Evolutionary conservation across 2,888 invertebrate genomes (phyloP).

Genomic region (Polyommatus iphigenia): DNA sequence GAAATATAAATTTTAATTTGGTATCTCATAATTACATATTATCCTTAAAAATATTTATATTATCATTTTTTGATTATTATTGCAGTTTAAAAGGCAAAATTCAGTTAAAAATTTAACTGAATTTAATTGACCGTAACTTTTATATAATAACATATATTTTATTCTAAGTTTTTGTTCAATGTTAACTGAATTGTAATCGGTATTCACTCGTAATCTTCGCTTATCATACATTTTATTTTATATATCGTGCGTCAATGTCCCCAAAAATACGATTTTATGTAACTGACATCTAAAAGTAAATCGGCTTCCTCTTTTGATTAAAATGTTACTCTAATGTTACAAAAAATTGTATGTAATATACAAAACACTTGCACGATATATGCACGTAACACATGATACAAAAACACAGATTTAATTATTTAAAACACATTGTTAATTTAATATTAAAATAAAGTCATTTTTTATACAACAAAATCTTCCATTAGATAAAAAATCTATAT

Average conservation of each 20-base stretch:
- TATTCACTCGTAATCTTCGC: not conserved
- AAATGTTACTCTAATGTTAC: not conserved
- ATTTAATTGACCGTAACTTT: no score
- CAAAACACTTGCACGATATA: not conserved
- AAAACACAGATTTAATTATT: conserved; percentile 1
- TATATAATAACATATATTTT: no score
- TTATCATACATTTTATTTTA: not conserved
- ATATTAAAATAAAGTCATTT: no score
- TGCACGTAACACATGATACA: conserved; percentile 1
- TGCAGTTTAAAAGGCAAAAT: no score
- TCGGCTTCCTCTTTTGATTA: not conserved
- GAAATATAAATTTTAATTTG: no score
- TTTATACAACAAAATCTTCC: not conserved
- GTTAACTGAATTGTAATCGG: not conserved
- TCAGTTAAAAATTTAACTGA: no score
- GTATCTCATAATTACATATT: no score
- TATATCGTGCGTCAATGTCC: not conserved
- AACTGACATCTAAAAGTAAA: not conserved
- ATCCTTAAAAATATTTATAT: no score
- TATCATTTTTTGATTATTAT: no score
- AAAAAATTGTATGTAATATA: not conserved
- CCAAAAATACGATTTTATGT: not conserved
- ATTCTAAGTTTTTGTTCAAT: not conserved
- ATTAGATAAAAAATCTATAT: conserved; percentile 1
- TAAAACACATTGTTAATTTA: not conserved